These are phyloP conservation scores for Phylloscopus collybita DNA, from an alignment of 2,797 vertebrate genomes.

Conservation along the genomic window DNA sequence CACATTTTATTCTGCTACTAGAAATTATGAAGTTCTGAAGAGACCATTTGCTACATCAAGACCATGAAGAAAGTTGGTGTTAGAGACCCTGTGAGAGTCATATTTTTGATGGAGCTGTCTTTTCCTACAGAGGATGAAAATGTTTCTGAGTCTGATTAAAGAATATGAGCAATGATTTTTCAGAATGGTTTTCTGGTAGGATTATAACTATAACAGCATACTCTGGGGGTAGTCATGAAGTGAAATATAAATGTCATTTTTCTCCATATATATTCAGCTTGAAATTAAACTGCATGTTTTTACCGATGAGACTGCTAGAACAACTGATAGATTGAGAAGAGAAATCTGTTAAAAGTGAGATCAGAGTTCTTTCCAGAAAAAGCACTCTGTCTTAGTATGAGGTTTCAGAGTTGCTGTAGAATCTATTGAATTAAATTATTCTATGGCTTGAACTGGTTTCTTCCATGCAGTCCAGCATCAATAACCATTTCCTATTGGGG, in stretches of 20 bases:
- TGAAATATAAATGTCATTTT: conserved; percentile 38
- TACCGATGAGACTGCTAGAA: background rate
- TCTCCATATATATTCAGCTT: conserved; percentile 8
- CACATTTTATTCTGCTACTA: background rate
- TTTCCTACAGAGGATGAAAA: conserved; percentile 19
- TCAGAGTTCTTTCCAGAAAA: conserved; percentile 17
- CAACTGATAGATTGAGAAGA: conserved; percentile 9
- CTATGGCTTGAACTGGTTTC: background rate
- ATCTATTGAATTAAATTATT: background rate
- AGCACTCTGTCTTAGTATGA: background rate
- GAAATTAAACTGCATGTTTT: conserved; percentile 28
- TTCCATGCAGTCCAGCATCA: background rate
- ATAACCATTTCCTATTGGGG: background rate
- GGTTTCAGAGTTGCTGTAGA: background rate
- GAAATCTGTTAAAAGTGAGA: background rate
- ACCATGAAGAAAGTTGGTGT: background rate
- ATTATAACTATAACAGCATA: conserved; percentile 10
- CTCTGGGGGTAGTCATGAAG: conserved; percentile 22
- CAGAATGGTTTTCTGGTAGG: background rate
- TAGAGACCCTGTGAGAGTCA: conserved; percentile 10
- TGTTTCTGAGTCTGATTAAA: conserved; percentile 53
- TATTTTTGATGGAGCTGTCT: conserved; percentile 27
- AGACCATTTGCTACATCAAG: background rate
- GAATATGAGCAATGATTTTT: conserved; percentile 26
- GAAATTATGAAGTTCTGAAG: background rate